Evolutionary conservation across 2,113 vertebrate species (phyloP), one percentile per base, ranked within the genome.

Genomic region (Phalacrocorax carbo): DNA sequence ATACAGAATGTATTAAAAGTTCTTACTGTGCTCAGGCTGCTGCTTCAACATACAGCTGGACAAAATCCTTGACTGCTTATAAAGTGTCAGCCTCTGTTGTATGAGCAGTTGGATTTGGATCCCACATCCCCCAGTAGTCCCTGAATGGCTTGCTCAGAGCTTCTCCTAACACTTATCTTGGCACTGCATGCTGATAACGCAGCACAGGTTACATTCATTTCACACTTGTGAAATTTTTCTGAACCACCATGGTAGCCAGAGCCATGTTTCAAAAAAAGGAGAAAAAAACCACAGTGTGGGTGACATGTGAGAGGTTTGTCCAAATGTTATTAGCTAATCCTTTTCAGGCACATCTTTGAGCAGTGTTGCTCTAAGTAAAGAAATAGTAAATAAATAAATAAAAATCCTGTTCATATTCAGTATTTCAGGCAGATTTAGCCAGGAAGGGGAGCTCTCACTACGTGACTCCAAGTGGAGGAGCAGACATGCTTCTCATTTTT

Each of bases 371-470:
- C 66, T 52, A 78, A 84, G 52, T 13, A 88, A 88, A 57, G 11
- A n/a, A 36, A 68, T 20, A 15, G 38, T 38, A 38, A 38, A 38
- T 38, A 38, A 38, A 38, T 38, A 26, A 19, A 29, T 11, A 30
- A 42, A 34, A 13, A 9, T 87, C 32, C 38, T 71, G 14, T 32
- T 93, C 23, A 52, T 66, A 51, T 73, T 57, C 76, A 66, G 58
- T 66, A 36, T 86, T 96, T 86, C 36, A 79, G 60, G 44, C 9
- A 75, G n/a, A 73, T 73, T 92, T 82, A 88, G 30, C 87, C 88
- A 81, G 85, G 82, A 88, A 96, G 88, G 76, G 92, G 85, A 93
- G 90, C 92, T 93, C 93, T 96, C 76, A 92, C 42, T 82, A 30
- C 42, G 10, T 66, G 60, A 91, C 44, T 93, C 54, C 29, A 46